These are phyloP conservation scores for Stichopus chloronotus DNA, from an alignment of 35 echinoderm and acorn worm species.

Conservation along the genomic window DNA sequence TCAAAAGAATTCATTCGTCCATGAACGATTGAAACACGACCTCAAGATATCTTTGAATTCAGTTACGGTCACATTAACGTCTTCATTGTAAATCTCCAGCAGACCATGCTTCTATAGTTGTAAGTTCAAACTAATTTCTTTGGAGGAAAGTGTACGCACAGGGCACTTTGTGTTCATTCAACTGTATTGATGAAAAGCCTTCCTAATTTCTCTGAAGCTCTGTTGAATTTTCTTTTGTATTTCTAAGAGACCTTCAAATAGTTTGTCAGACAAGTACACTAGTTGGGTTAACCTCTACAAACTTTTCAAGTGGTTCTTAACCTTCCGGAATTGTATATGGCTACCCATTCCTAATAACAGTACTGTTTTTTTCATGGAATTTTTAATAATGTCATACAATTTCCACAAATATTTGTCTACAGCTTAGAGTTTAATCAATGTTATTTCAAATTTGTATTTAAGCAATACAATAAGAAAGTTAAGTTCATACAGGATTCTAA, in stretches of 20 bases:
- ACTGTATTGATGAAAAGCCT: background rate
- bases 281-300: background rate
- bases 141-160: background rate
- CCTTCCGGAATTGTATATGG: background rate
- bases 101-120: background rate
- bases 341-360: too few relatives aligned
- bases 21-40: background rate
- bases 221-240: background rate
- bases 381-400: too few relatives aligned
- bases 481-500: too few relatives aligned
- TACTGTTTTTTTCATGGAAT: too few relatives aligned
- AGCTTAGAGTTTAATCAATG: too few relatives aligned
- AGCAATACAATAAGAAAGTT: too few relatives aligned
- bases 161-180: background rate
- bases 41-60: background rate
- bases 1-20: background rate
- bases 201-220: background rate
- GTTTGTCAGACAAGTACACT: background rate
- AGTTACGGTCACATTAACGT: background rate
- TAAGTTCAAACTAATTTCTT: background rate
- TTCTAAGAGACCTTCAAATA: background rate
- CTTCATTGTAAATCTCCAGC: background rate
- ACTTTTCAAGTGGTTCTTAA: background rate
- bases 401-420: too few relatives aligned
- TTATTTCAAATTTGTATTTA: too few relatives aligned